Evolutionary conservation across 2,113 vertebrate species (phyloP).

Genomic region (Mormyrus lacerda): DNA sequence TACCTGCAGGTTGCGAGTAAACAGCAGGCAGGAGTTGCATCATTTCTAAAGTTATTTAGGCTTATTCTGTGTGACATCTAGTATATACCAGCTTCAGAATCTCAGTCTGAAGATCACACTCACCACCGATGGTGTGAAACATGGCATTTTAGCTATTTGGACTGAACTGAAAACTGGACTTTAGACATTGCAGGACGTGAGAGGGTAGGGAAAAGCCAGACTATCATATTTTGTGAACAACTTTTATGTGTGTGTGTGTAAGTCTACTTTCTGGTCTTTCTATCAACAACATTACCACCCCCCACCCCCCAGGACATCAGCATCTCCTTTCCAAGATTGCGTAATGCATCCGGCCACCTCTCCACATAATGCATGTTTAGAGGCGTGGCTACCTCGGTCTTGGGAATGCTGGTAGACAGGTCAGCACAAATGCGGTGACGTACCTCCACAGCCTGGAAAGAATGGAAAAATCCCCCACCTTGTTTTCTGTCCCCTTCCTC

Average conservation of each 20-base stretch:
- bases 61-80: not conserved
- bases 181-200: not conserved
- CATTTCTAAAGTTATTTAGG: not conserved
- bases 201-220: not conserved
- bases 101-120: not conserved
- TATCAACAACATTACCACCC: not conserved
- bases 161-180: not conserved
- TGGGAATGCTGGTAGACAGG: not conserved
- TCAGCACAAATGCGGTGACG: not conserved
- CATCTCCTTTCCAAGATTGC: not conserved
- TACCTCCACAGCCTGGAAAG: not conserved
- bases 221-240: not conserved
- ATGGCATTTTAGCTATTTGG: not conserved
- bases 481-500: not conserved
- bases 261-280: not conserved
- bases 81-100: not conserved
- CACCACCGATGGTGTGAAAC: not conserved
- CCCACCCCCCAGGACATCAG: not conserved
- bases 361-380: not conserved
- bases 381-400: not conserved
- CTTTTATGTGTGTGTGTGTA: not conserved
- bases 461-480: not conserved
- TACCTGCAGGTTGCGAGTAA: not conserved
- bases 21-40: not conserved
- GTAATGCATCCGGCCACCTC: not conserved